These are phyloP conservation scores for Drosophila cardini DNA, from an alignment of 1,140 invertebrate genomes.

Conservation along the genomic window DNA sequence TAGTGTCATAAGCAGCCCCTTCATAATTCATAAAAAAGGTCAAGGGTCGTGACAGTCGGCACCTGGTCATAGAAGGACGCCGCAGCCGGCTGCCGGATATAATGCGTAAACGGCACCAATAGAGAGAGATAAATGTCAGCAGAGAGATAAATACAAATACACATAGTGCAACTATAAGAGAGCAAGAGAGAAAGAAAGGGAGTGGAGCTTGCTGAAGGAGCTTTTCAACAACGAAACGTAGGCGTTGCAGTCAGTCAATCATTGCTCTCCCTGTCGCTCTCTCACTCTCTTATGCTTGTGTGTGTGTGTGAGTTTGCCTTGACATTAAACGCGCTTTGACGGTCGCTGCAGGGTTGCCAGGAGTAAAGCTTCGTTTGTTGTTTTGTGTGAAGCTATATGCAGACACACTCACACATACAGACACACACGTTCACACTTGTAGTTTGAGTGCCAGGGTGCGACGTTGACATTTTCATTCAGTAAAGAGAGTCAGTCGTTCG, in stretches of 20 bases:
- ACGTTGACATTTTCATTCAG: slow-evolving; percentile 45
- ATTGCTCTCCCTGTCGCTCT: neutral
- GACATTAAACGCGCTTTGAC: slow-evolving; percentile 52
- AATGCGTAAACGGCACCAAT: neutral
- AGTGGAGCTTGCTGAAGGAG: slow-evolving; percentile 39
- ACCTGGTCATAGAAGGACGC: slow-evolving; percentile 37
- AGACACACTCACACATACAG: neutral
- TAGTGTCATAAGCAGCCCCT: slow-evolving; percentile 51
- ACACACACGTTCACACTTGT: slow-evolving; percentile 1
- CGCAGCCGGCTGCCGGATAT: slow-evolving; percentile 58
- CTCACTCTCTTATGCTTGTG: neutral
- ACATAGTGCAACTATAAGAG: slow-evolving; percentile 13
- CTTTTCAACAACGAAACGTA: slow-evolving; percentile 39
- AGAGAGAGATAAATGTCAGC: slow-evolving; percentile 1
- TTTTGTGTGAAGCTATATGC: neutral
- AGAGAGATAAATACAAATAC: neutral
- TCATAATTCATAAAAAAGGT: slow-evolving; percentile 76
- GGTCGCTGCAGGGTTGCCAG: slow-evolving; percentile 45
- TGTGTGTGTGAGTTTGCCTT: slow-evolving; percentile 33
- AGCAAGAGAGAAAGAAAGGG: slow-evolving; percentile 4
- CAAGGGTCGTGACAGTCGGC: slow-evolving; percentile 63
- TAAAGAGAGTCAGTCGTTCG: slow-evolving; percentile 5
- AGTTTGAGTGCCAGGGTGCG: slow-evolving; percentile 35
- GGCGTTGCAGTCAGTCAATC: slow-evolving; percentile 25
- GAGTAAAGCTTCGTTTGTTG: slow-evolving; percentile 36